Base-by-base conservation (phyloP, 2,888 invertebrate genomes). In the Margaritifera margaritifera region DNA sequence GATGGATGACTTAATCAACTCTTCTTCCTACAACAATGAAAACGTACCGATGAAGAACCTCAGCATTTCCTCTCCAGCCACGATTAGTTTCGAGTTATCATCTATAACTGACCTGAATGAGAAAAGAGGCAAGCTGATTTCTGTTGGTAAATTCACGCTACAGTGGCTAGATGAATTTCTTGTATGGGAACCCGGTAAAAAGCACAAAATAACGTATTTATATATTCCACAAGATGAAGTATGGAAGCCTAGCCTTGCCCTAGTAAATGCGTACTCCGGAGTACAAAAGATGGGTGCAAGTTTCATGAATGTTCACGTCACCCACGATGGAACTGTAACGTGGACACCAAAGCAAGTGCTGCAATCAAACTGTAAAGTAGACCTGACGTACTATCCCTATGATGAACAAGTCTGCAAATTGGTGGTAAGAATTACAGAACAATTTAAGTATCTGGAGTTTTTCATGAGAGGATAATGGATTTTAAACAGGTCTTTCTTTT, bases 191-290 rank as follows among this genome's bases (percentile, higher is more conserved):
- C 76, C 76, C 24, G 63, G 62, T 1, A 73, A 69, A 58, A 59
- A 66, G n/a, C 51, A 64, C 52, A 65, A 62, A 20, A 61, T 73
- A 6, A 56, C 62, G 18, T 53, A 57, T 25, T 25, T 76, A 27
- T 63, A 72, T 3, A 22, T 73, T 15, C 73, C 69, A 55, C 76
- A 76, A 50, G 59, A 71, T 57, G 76, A 76, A 42, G 15, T 76
- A 19, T 76, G 73, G 76, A 71, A 65, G 52, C 76, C 76, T 4
- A 73, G 73, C 52, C 70, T 76, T 18, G 73, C 67, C 18, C 62
- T 72, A 19, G 65, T 76, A 56, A 76, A 76, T 59, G 69, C 72
- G 1, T 61, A 71, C 6, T 25, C 62, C 8, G 58, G 63, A 22
- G 66, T 72, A 52, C 51, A 56, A 6, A 60, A 62, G 8, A 72